phyloP scores from a whole-genome alignment of 1,140 invertebrate species.

The Drosophila trapezifrons region DNA sequence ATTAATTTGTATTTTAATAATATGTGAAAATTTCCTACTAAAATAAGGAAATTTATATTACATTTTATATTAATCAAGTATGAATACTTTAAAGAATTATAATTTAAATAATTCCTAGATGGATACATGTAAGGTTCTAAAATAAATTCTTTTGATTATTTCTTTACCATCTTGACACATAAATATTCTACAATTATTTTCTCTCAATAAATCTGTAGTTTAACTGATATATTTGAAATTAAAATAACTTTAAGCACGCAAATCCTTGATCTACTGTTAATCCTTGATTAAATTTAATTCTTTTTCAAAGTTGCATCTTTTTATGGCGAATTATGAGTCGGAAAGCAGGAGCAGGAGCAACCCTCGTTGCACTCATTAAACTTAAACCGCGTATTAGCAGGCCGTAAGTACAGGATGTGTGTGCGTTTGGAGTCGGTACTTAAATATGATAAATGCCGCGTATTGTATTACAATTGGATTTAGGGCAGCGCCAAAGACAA shows the following conservation, averaged over 20 bases:
- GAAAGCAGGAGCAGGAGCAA: background rate
- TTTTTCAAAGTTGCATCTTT: too few relatives aligned
- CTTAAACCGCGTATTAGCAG: slow-evolving; percentile 78
- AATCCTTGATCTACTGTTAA: too few relatives aligned
- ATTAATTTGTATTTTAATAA: too few relatives aligned
- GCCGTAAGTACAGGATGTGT: slow-evolving; percentile 74
- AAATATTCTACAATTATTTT: background rate
- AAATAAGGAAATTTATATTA: too few relatives aligned
- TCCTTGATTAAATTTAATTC: too few relatives aligned
- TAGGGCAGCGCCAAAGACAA: slow-evolving; percentile 75
- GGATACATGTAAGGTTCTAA: too few relatives aligned
- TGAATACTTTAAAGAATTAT: background rate
- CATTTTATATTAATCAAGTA: background rate
- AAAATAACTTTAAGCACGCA: background rate
- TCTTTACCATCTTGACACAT: too few relatives aligned
- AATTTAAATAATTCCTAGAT: too few relatives aligned
- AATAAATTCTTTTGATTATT: background rate
- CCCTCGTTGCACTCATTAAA: slow-evolving; percentile 61
- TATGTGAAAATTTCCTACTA: too few relatives aligned
- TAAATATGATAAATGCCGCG: slow-evolving; percentile 80
- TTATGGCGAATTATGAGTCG: background rate
- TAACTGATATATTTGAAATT: background rate
- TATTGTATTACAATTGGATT: slow-evolving; percentile 81
- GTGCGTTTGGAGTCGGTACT: slow-evolving; percentile 64
- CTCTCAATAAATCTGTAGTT: fast-evolving